A percentile compares a stretch with the other conserved stretches of the same genome.
Evolutionary conservation across 2,113 vertebrate species (phyloP).

Genomic region (Chamaea fasciata): DNA sequence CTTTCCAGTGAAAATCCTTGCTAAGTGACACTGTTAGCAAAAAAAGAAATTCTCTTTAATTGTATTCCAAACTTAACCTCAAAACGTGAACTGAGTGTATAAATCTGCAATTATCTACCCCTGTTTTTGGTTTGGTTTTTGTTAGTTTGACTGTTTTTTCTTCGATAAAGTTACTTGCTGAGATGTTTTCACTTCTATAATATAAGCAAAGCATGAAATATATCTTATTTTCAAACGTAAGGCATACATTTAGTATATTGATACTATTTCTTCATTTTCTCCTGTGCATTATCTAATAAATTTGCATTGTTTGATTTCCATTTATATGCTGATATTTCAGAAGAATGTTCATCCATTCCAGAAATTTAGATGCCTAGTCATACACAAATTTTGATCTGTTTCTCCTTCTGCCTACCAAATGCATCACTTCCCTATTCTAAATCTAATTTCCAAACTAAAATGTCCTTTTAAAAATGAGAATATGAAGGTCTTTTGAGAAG

Average conservation of each 20-base stretch:
- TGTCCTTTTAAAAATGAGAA: background rate
- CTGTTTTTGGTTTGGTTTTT: background rate
- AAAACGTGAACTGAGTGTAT: background rate
- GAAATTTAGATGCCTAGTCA: background rate
- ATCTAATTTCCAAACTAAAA: background rate
- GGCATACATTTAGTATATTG: background rate
- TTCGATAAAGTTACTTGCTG: background rate
- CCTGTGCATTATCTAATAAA: background rate
- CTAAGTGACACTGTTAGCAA: background rate
- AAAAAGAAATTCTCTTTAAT: background rate
- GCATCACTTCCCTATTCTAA: background rate
- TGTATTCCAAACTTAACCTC: constrained; percentile 23
- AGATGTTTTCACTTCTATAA: background rate
- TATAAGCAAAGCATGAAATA: background rate
- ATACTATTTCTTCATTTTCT: background rate
- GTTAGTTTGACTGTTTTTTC: background rate
- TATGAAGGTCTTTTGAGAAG: background rate
- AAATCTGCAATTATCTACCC: background rate
- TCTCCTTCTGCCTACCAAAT: background rate
- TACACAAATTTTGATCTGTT: background rate
- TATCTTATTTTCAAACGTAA: background rate
- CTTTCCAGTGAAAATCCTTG: background rate
- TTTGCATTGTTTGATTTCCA: background rate
- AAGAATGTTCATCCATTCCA: background rate
- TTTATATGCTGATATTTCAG: background rate